A percentile compares a stretch with the other conserved stretches of the same genome.
These are phyloP conservation scores for Halichoerus grypus DNA, from an alignment of 2,113 vertebrate species.

Conservation along the genomic window DNA sequence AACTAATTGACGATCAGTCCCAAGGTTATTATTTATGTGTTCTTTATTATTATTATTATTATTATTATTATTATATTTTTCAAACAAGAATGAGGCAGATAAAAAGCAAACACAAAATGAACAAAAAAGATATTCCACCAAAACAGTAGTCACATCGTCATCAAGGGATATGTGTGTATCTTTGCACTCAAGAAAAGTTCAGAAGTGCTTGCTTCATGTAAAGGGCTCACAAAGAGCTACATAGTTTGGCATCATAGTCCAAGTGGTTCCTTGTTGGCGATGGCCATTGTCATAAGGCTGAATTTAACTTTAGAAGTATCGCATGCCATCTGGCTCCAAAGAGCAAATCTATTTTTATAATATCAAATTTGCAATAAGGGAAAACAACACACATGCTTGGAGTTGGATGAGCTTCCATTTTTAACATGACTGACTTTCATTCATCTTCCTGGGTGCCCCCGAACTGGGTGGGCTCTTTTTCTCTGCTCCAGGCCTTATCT, in stretches of 20 bases:
- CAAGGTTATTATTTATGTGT: not conserved
- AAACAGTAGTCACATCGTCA: not conserved
- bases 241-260: not conserved
- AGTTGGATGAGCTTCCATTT: slow-evolving; percentile 72
- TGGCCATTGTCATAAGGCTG: slow-evolving; percentile 45
- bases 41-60: not conserved
- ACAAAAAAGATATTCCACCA: not conserved
- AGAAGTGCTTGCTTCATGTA: not conserved
- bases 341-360: slow-evolving; percentile 75
- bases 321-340: slow-evolving; percentile 69
- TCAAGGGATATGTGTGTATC: not conserved
- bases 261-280: not conserved
- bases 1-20: not conserved
- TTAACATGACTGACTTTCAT: slow-evolving; percentile 65
- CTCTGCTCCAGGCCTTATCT: slow-evolving; percentile 82
- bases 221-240: not conserved
- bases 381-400: slow-evolving; percentile 61
- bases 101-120: not conserved
- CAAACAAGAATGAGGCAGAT: not conserved
- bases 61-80: not conserved
- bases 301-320: slow-evolving; percentile 53
- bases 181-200: not conserved
- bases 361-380: slow-evolving; percentile 7
- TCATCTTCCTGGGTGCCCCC: slow-evolving; percentile 43
- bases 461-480: slow-evolving; percentile 69